Conservation (phyloP, 2,888 invertebrate genomes). For the Tipula vernalis region DNA sequence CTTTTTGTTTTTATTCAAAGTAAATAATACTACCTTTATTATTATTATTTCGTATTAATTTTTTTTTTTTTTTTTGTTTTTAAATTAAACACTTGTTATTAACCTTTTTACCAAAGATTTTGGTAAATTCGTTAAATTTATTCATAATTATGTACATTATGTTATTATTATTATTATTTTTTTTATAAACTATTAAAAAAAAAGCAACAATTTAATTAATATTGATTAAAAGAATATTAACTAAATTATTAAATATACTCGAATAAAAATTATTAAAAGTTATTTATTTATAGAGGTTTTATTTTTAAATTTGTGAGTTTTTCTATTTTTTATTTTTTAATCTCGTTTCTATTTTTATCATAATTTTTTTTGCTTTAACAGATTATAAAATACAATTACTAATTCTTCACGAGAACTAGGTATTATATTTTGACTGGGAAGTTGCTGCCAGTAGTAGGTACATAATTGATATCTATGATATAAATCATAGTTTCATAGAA, state of each 20-base stretch:
- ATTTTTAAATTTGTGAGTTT: background rate
- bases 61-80: background rate
- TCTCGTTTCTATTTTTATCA: too few species aligned
- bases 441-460: too few species aligned
- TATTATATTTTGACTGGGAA: too few species aligned
- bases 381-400: too few species aligned
- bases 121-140: background rate
- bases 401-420: too few species aligned
- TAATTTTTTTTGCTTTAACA: too few species aligned
- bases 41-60: background rate
- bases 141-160: background rate
- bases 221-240: background rate
- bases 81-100: background rate
- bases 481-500: too few species aligned
- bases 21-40: background rate
- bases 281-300: background rate
- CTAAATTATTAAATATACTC: background rate
- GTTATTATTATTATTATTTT: background rate
- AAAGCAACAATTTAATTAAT: background rate
- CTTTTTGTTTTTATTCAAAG: background rate
- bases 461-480: too few species aligned
- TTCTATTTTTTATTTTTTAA: background rate
- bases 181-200: background rate
- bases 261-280: slow-evolving; percentile 4
- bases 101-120: background rate